These are phyloP conservation scores for Nipponia nippon DNA, from an alignment of 2,113 vertebrate species.

Conservation along the genomic window DNA sequence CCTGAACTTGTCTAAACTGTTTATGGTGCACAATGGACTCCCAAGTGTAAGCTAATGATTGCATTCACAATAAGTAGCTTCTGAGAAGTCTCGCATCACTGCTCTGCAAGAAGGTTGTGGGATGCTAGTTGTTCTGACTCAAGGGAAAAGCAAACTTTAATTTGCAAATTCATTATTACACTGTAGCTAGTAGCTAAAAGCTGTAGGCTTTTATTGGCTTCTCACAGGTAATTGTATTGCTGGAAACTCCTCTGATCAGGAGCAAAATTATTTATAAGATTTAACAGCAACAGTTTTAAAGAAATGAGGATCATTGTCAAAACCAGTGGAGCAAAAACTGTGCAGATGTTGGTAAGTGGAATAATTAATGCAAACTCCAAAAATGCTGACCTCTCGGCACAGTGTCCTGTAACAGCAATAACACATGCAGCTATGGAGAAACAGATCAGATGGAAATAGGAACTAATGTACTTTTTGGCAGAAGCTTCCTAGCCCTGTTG, in stretches of 20 bases:
- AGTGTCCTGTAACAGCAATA: neutral
- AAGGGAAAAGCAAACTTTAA: constrained; percentile 15
- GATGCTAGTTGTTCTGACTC: constrained; percentile 31
- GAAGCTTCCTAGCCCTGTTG: neutral
- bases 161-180: neutral
- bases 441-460: neutral
- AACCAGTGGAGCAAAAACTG: neutral
- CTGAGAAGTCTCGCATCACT: neutral
- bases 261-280: neutral
- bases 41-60: neutral
- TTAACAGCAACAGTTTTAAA: neutral
- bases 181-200: neutral
- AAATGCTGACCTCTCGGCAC: neutral
- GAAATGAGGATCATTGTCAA: neutral
- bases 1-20: neutral
- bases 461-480: neutral
- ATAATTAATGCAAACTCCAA: neutral
- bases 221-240: neutral
- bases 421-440: neutral
- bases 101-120: neutral
- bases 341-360: neutral
- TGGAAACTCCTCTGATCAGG: neutral
- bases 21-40: neutral
- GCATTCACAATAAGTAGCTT: neutral
- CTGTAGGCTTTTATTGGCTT: neutral